Base-by-base conservation (phyloP, 2,888 invertebrate genomes). In the Ctenicera cuprea region DNA sequence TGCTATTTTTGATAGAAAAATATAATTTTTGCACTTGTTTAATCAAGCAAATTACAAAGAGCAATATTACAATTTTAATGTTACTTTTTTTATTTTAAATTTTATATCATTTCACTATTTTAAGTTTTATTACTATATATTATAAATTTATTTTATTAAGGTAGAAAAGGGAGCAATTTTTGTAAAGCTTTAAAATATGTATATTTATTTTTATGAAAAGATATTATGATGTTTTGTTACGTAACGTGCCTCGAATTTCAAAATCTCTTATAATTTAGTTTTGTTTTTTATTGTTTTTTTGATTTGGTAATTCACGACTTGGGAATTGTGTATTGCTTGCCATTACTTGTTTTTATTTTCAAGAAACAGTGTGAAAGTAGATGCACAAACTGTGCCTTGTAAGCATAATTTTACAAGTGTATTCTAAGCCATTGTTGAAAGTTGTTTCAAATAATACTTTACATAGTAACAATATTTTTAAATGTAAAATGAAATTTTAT, bases 1-100 rank as follows among this genome's bases (percentile, higher is more conserved):
- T 8, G 2, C 38, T 38, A 11, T 38, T 38, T 14, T 41, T 20
- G 3, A 9, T 48, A 48, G 3, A 18, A 9, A 11, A 48, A 16
- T 20, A 48, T 18, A 48, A 20, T 48, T 3, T 48, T 16, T 48
- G 48, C 48, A 48, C 48, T 48, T 48, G 48, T 48, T 48, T 48
- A 48, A 1, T 14, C 14, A 48, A 16, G 20, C 48, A 48, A 48
- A 16, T 7, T 45, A 45, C 8, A 45, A 45, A n/a, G 16, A 45
- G n/a, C n/a, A 45, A 45, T 45, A 12, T 45, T 45, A 16, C 5
- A 45, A 16, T 14, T 16, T 26, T 26, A 26, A 45, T 45, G 43
- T 45, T 45, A 45, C 8, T n/a, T 45, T 45, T 45, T 16, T 45
- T 14, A n/a, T 14, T 16, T 45, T 18, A 43, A 5, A 14, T 43